Percentiles rank a stretch among this genome's conserved stretches.
phyloP scores from a whole-genome alignment of 2,888 invertebrate species.

The Timandra comae region DNA sequence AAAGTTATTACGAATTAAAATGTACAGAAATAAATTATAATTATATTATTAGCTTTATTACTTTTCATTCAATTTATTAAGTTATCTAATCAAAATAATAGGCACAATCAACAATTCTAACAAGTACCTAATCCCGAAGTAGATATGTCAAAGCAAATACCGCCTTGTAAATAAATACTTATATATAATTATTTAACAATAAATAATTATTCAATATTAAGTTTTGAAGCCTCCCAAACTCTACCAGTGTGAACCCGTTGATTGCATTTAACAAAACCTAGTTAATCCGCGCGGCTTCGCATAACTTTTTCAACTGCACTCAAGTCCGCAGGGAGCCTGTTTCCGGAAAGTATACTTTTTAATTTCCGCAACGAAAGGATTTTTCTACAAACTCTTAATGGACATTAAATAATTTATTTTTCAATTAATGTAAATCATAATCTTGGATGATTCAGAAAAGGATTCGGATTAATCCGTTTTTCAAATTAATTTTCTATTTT shows the following conservation, averaged over 20 bases:
- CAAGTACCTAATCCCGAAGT: no score
- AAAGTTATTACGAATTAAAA: no score
- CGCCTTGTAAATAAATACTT: no score
- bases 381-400: conserved; percentile 63
- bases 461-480: conserved; percentile 33
- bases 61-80: no score
- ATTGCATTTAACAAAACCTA: conserved; percentile 31
- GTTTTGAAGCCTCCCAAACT: no score
- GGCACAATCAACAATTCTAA: no score
- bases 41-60: no score
- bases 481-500: conserved; percentile 19
- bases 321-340: conserved; percentile 38
- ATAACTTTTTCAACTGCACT: conserved; percentile 64
- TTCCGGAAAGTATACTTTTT: conserved; percentile 66
- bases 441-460: conserved; percentile 31
- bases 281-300: conserved; percentile 42
- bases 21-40: no score
- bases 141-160: no score
- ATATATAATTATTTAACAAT: no score
- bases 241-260: conserved; percentile 2
- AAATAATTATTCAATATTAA: no score
- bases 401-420: conserved; percentile 69
- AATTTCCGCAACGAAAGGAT: conserved; percentile 70
- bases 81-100: no score
- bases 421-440: conserved; percentile 70